Percentiles rank a stretch among this genome's conserved stretches.
Evolutionary conservation across 2,113 vertebrate genomes (phyloP).

Genomic region (Equus przewalskii): DNA sequence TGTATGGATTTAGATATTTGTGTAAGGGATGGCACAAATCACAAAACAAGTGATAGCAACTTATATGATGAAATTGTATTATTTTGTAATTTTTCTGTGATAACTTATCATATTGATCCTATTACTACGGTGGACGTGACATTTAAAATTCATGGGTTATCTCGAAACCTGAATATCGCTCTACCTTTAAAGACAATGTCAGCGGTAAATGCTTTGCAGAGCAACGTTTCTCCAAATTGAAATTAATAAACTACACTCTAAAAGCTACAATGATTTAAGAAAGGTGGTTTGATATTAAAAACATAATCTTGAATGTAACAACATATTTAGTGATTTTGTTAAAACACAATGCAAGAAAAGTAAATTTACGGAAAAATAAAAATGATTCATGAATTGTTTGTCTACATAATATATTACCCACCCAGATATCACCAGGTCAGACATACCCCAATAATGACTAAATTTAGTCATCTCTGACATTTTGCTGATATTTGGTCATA

Average conservation of each 20-base stretch:
- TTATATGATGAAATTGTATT: background rate
- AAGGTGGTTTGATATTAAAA: background rate
- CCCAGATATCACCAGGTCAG: background rate
- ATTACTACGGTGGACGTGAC: background rate
- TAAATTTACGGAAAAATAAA: background rate
- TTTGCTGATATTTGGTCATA: background rate
- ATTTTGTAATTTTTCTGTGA: background rate
- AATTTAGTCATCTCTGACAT: conserved; percentile 6
- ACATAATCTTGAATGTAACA: background rate
- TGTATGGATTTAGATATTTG: background rate
- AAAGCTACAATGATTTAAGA: background rate
- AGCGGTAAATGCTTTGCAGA: background rate
- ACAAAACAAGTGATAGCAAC: background rate
- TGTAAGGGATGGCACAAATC: background rate
- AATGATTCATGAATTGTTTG: background rate
- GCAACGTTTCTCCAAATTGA: background rate
- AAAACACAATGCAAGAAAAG: background rate
- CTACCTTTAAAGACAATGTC: conserved; percentile 17
- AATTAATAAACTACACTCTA: background rate
- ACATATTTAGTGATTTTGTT: background rate
- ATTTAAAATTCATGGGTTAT: background rate
- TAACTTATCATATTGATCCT: background rate
- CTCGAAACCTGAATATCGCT: background rate
- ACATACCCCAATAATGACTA: background rate
- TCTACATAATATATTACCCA: background rate